Conservation (phyloP, 2,888 invertebrate genomes). For the Caenorhabditis virilis region DNA sequence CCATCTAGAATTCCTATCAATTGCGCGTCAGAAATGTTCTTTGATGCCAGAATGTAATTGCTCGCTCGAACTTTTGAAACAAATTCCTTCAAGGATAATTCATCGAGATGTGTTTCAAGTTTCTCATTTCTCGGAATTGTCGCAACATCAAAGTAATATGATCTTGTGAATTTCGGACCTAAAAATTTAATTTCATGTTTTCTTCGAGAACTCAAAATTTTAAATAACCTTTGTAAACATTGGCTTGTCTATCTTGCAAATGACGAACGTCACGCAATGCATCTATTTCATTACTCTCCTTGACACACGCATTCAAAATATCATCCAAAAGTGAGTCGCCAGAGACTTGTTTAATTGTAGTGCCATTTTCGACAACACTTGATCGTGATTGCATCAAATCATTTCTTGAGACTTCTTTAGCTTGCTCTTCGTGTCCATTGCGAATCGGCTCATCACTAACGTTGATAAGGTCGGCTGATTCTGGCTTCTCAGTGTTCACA, state of each 20-base stretch:
- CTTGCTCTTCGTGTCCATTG: not conserved
- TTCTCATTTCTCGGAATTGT: constrained; percentile 25
- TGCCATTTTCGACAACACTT: constrained; percentile 24
- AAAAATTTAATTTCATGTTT: no score
- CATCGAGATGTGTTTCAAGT: constrained; percentile 11
- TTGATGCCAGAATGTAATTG: constrained; percentile 18
- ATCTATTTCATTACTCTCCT: constrained; percentile 21
- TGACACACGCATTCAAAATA: constrained; percentile 20
- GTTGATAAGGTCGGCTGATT: not conserved
- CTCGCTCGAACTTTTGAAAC: constrained; percentile 20
- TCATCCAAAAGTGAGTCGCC: constrained; percentile 27
- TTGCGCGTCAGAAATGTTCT: constrained; percentile 14
- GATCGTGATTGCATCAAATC: constrained; percentile 34
- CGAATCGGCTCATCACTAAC: constrained; percentile 7
- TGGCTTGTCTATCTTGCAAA: no score
- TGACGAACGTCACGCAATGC: no score
- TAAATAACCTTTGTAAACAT: no score
- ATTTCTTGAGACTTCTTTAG: not conserved
- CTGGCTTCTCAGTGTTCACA: not conserved
- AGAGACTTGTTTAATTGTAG: constrained; percentile 15
- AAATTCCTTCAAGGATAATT: constrained; percentile 14
- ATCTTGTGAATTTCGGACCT: constrained; percentile 16
- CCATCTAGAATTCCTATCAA: constrained; percentile 12
- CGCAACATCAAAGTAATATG: constrained; percentile 30
- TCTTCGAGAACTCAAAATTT: no score